phyloP scores from a whole-genome alignment of 2,888 invertebrate species.

The Microctonus aethiopoides region DNA sequence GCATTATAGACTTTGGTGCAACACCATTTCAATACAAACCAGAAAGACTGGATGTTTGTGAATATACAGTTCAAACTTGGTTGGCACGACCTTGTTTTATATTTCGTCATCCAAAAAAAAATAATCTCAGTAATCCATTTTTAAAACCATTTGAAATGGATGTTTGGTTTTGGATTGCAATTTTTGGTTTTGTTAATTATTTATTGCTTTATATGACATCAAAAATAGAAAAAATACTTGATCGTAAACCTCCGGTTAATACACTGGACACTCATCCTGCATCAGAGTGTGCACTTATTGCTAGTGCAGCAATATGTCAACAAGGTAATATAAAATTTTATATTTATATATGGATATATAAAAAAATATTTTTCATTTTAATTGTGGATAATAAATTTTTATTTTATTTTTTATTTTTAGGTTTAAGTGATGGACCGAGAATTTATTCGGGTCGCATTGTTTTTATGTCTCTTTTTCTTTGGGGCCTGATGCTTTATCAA shows the following conservation, averaged over 20 bases:
- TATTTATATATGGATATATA: not conserved
- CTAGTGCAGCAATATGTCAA: conserved; percentile 67
- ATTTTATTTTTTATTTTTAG: conserved; percentile 58
- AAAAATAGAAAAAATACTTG: conserved; percentile 45
- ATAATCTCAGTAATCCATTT: conserved; percentile 73
- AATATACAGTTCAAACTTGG: conserved; percentile 74
- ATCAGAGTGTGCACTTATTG: conserved; percentile 61
- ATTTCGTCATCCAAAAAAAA: conserved; percentile 76
- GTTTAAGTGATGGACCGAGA: conserved; percentile 65
- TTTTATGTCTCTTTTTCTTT: conserved; percentile 55
- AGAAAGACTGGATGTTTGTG: conserved; percentile 72
- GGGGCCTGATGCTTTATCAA: conserved; percentile 60
- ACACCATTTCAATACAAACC: conserved; percentile 74
- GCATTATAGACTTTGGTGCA: conserved; percentile 74
- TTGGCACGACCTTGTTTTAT: conserved; percentile 75
- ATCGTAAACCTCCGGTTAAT: conserved; percentile 26
- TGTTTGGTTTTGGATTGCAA: conserved; percentile 71
- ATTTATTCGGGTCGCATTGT: conserved; percentile 66
- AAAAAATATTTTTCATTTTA: not conserved
- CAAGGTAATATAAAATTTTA: conserved; percentile 67
- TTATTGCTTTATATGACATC: conserved; percentile 46
- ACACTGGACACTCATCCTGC: conserved; percentile 44
- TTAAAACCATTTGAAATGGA: conserved; percentile 72
- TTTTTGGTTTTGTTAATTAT: conserved; percentile 53
- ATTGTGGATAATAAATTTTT: not conserved